phyloP scores from a whole-genome alignment of 2,888 invertebrate species.

The Lymantria monacha region DNA sequence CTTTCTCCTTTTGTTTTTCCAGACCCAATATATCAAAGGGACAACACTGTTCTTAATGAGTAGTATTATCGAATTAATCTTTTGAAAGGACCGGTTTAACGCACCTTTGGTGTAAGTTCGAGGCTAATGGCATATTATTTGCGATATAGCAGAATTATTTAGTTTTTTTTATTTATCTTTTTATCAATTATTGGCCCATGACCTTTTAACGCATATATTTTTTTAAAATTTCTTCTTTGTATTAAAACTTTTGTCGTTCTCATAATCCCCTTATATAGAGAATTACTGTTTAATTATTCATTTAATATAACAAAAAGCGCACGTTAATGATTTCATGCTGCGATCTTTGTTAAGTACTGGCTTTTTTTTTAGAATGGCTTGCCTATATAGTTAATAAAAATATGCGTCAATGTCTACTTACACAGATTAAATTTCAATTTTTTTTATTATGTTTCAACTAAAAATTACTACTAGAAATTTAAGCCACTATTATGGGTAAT shows the following conservation, averaged over 20 bases:
- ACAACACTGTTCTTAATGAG: slow-evolving; percentile 14
- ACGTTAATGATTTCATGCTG: not conserved
- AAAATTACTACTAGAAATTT: too few species aligned
- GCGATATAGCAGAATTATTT: slow-evolving; percentile 11
- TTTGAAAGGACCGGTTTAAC: slow-evolving; percentile 15
- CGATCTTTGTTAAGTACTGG: too few species aligned
- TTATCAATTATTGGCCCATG: not conserved
- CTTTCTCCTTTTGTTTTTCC: slow-evolving; percentile 13
- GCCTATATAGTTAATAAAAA: too few species aligned
- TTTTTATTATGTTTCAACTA: too few species aligned
- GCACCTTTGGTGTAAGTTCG: slow-evolving; percentile 21
- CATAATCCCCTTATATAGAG: not conserved
- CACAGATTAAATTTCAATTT: too few species aligned
- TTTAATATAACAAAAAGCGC: not conserved
- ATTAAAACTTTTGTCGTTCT: not conserved
- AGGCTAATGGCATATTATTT: slow-evolving; percentile 21
- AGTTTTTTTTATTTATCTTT: slow-evolving; percentile 4
- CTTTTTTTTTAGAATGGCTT: too few species aligned
- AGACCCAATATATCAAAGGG: slow-evolving; percentile 28
- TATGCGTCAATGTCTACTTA: too few species aligned
- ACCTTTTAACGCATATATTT: not conserved
- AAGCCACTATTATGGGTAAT: too few species aligned
- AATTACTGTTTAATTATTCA: not conserved
- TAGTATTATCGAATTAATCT: slow-evolving; percentile 29
- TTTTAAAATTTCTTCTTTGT: too few species aligned